phyloP scores from a whole-genome alignment of 2,797 vertebrate genomes.

The Pelobates cultripes region DNA sequence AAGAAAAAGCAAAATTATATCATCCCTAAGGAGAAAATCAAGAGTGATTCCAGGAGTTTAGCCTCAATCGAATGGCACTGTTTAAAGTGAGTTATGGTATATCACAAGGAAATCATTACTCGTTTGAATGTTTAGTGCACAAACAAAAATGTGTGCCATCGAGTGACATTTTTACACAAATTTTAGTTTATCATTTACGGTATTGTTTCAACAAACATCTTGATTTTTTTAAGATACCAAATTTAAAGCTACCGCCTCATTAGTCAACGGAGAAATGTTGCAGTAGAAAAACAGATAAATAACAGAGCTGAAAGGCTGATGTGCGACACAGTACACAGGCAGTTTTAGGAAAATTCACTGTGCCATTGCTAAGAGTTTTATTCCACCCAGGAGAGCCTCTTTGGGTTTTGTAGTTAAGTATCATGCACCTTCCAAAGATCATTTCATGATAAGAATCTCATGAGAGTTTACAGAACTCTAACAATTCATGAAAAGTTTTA shows the following conservation, averaged over 20 bases:
- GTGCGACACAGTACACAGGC: background rate
- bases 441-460: background rate
- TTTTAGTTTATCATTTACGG: background rate
- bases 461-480: conserved; percentile 1
- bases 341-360: background rate
- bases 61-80: conserved; percentile 9
- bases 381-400: background rate
- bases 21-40: background rate
- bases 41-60: conserved; percentile 25
- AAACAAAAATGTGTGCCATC: background rate
- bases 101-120: conserved; percentile 6
- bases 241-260: background rate
- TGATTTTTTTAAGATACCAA: background rate
- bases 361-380: background rate
- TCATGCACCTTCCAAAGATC: background rate
- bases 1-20: conserved; percentile 29
- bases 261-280: background rate
- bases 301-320: background rate
- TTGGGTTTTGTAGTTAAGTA: background rate
- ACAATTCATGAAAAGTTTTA: conserved; percentile 14
- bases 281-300: background rate
- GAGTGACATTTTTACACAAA: background rate
- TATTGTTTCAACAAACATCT: background rate
- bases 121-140: background rate
- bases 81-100: background rate